Evolutionary conservation across 2,113 vertebrate species (phyloP).

Genomic region (Equus quagga): DNA sequence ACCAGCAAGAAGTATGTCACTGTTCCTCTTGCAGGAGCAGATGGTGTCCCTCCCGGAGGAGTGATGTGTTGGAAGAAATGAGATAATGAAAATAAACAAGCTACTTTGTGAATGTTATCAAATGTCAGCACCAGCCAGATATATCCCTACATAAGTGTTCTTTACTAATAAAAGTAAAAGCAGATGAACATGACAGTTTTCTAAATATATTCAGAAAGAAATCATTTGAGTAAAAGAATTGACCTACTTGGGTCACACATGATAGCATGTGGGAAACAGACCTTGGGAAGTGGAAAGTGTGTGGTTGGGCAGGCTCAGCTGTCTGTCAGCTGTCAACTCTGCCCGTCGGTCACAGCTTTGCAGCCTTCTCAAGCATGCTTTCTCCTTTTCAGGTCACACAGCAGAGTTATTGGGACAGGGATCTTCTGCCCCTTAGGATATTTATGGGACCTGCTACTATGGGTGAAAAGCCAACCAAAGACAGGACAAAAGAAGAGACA

Average conservation of each 20-base stretch:
- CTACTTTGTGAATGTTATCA: constrained; percentile 53
- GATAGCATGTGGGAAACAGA: not conserved
- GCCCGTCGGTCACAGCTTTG: not conserved
- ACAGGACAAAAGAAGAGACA: not conserved
- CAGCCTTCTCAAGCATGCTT: not conserved
- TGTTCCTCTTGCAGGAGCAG: constrained; percentile 45
- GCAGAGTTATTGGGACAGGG: not conserved
- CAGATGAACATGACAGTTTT: not conserved
- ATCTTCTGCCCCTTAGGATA: not conserved
- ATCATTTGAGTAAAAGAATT: not conserved
- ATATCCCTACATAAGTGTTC: not conserved
- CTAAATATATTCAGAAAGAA: not conserved
- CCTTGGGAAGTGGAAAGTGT: not conserved
- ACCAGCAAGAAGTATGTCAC: not conserved
- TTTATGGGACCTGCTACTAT: not conserved
- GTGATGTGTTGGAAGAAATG: constrained; percentile 64
- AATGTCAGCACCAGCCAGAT: not conserved
- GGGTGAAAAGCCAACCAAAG: constrained; percentile 40
- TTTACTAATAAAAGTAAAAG: constrained; percentile 12
- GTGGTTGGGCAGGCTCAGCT: not conserved
- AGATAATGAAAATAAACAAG: constrained; percentile 73
- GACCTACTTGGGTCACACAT: not conserved
- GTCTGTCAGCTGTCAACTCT: constrained; percentile 31
- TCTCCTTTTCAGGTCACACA: not conserved
- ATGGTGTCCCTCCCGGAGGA: constrained; percentile 56